Base-by-base conservation (phyloP, 1,140 invertebrate species). In the Medauroidea extradentata region DNA sequence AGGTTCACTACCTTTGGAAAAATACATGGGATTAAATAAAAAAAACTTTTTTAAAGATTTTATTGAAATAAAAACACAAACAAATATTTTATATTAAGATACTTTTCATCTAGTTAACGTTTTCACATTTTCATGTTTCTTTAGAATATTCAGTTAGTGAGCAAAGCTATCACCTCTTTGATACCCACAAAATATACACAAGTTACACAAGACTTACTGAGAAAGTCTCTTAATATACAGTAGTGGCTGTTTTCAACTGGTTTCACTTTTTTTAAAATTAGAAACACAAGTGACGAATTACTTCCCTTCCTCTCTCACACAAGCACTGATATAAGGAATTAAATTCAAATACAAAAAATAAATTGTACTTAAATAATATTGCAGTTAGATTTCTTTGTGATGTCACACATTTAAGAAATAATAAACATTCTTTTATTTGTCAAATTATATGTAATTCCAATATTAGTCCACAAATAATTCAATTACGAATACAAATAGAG, bases 21-120 rank as follows among this genome's bases (percentile, higher is more conserved):
- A n/a, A n/a, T n/a, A n/a, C n/a, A n/a, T n/a, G n/a, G n/a, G n/a
- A n/a, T n/a, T n/a, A n/a, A 34, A 34, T 34, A 11, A 4, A 34
- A 34, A 11, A 11, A 34, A 7, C 11, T 27, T 23, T 23, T 55
- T 46, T 24, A 38, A 44, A 55, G 53, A 41, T 59, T 59, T 59
- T 59, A 59, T 59, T 59, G 48, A 59, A 59, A 59, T 59, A 59
- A 59, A 59, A 59, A 59, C 51, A 59, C 57, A 59, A 59, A 52
- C 48, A 59, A 59, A 59, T 59, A 49, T 34, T 57, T 44, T 57
- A 57, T 57, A 57, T 57, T 49, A 52, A 59, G 57, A 44, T 59
- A 39, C 50, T 59, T 49, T 23, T 59, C 43, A 44, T 39, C 48
- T 52, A 16, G 4, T 52, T 52, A 52, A 16, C 24, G 16, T 24